Conservation (phyloP, 2,797 vertebrate species). For the Manis javanica region DNA sequence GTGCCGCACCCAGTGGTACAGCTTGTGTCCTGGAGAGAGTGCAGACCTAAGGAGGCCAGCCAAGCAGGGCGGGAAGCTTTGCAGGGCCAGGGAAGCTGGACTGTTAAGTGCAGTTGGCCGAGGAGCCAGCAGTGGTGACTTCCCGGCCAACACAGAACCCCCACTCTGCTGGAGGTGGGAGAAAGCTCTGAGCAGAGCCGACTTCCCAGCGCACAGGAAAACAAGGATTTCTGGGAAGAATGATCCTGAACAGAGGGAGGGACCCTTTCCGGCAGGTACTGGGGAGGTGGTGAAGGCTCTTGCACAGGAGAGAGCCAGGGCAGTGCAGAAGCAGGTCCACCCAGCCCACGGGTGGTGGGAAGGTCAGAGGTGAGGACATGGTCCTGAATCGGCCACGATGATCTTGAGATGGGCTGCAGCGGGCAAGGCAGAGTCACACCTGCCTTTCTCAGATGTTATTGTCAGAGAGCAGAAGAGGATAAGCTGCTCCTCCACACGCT, state of each 20-base stretch:
- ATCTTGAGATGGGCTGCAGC: rapidly evolving
- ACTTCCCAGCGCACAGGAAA: too few relatives aligned
- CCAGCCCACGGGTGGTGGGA: neutral
- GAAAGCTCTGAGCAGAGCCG: neutral
- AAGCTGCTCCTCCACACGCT: neutral
- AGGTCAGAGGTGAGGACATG: rapidly evolving
- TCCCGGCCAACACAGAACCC: neutral
- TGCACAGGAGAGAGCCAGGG: rapidly evolving
- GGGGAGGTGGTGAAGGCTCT: neutral
- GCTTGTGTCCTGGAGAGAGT: too few relatives aligned
- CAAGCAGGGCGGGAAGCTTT: neutral
- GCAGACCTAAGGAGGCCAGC: rapidly evolving
- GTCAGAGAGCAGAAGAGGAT: neutral
- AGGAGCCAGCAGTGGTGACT: rapidly evolving
- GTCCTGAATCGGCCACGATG: rapidly evolving
- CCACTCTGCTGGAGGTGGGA: rapidly evolving
- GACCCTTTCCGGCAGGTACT: rapidly evolving
- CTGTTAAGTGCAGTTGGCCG: neutral
- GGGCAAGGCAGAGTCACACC: rapidly evolving
- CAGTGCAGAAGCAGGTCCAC: rapidly evolving
- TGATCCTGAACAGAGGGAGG: neutral
- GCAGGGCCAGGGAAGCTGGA: neutral
- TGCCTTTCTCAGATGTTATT: rapidly evolving
- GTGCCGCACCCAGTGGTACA: rapidly evolving
- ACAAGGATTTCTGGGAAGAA: neutral